Evolutionary conservation across 1,140 invertebrate genomes (phyloP).

Genomic region (silkworm (Bombyx mori)): ASM3026992v2 NC_085130.1:8173501-8174000

Average conservation of each 20-base stretch:
- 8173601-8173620: not conserved
- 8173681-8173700: not conserved
- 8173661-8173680: constrained; percentile 1
- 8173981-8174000: too few species aligned
- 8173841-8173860: constrained; percentile 1
- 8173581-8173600: constrained; percentile 4
- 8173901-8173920: not conserved
- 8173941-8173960: too few species aligned
- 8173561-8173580: constrained; percentile 6
- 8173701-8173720: not conserved
- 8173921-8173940: too few species aligned
- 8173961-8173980: too few species aligned
- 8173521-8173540: not conserved
- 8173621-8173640: constrained; percentile 3
- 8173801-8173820: constrained; percentile 4
- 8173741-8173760: constrained; percentile 8
- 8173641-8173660: not conserved
- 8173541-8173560: not conserved
- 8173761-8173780: constrained; percentile 1
- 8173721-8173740: not conserved
- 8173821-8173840: constrained; percentile 5
- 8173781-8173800: constrained; percentile 5
- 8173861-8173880: constrained; percentile 1
- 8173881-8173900: constrained; percentile 5
- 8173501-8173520: constrained; percentile 8